Percentiles rank a stretch among this genome's conserved stretches.
These are phyloP conservation scores for Hucho hucho DNA, from an alignment of 2,113 vertebrate species.

Conservation along the genomic window DNA sequence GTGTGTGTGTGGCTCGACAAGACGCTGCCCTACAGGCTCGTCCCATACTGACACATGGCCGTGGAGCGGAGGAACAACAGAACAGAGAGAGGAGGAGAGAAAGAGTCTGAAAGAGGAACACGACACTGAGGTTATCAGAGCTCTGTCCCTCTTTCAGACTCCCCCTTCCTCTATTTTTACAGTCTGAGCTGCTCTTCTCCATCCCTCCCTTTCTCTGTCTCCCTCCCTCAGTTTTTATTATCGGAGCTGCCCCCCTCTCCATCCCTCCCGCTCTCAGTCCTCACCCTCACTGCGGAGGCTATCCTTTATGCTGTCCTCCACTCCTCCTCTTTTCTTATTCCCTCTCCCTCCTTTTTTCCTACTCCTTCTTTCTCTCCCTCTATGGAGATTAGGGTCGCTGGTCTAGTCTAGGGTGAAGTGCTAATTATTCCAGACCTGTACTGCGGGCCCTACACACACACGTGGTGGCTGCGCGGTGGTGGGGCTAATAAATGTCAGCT, in stretches of 20 bases:
- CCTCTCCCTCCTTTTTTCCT: neutral
- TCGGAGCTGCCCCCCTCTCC: neutral
- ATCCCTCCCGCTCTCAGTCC: neutral
- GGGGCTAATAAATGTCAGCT: constrained; percentile 29
- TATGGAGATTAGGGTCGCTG: neutral
- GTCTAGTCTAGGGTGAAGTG: neutral
- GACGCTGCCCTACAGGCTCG: constrained; percentile 1
- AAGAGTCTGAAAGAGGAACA: no score
- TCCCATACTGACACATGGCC: neutral
- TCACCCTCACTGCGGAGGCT: neutral
- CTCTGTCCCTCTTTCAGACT: neutral
- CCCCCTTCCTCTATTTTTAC: neutral
- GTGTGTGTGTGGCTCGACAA: neutral
- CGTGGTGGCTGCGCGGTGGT: neutral
- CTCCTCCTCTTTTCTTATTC: no score
- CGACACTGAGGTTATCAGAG: neutral
- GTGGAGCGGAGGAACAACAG: neutral
- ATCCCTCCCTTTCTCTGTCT: neutral
- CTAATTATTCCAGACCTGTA: constrained; percentile 24
- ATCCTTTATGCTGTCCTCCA: neutral
- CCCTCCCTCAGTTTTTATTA: neutral
- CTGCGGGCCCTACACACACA: neutral
- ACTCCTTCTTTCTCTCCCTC: neutral
- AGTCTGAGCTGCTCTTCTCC: neutral
- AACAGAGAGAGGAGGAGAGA: neutral